phyloP scores from a whole-genome alignment of 1,140 invertebrate genomes.

The Aphis gossypii region DNA sequence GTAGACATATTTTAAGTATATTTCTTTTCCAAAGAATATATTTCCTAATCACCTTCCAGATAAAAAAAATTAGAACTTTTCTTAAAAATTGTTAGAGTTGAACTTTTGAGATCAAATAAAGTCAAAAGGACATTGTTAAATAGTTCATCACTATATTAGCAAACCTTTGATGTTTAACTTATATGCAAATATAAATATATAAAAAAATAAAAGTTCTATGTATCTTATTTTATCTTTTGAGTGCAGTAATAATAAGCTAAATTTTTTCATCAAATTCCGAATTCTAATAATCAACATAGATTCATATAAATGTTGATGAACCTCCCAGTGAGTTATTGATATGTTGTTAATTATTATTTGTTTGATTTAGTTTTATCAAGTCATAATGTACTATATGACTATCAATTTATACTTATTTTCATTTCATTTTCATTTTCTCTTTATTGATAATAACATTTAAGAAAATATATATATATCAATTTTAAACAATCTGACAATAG shows the following conservation, averaged over 20 bases:
- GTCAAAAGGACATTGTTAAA: neutral
- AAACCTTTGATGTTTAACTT: neutral
- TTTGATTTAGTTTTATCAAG: neutral
- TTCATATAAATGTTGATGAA: neutral
- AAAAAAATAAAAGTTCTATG: neutral
- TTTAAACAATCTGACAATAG: neutral
- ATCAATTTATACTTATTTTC: neutral
- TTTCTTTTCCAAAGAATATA: neutral
- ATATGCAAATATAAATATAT: neutral
- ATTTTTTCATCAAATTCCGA: neutral
- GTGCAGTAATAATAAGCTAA: neutral
- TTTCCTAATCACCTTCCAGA: neutral
- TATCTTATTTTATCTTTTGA: neutral
- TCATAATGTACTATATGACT: neutral
- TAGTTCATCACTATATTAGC: neutral
- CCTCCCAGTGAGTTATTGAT: neutral
- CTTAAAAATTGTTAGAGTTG: neutral
- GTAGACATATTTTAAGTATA: neutral
- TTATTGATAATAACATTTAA: neutral
- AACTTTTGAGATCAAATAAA: neutral
- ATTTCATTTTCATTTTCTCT: neutral
- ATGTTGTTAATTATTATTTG: neutral
- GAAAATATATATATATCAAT: neutral
- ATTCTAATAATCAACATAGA: neutral
- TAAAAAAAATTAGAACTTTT: neutral